Conservation (phyloP, 92 coral and sea anemone species). For the Phymanthus crucifer region DNA sequence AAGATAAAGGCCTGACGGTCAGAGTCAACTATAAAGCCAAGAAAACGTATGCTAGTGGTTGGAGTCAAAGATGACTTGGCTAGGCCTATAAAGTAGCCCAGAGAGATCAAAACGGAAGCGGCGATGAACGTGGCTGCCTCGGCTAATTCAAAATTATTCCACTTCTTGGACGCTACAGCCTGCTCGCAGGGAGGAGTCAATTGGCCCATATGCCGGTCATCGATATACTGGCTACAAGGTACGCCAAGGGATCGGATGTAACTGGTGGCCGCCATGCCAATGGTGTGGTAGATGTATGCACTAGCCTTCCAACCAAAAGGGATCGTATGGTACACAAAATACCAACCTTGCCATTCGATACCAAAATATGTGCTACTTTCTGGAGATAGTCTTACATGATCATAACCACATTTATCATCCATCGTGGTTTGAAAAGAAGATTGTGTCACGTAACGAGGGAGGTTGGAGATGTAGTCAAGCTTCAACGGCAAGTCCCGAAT, state of each 20-base stretch:
- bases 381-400: constrained; percentile 16
- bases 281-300: constrained; percentile 46
- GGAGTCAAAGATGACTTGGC: constrained; percentile 32
- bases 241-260: constrained; percentile 38
- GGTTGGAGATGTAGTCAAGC: constrained; percentile 25
- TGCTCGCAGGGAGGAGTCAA: constrained; percentile 8
- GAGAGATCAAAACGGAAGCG: constrained; percentile 25
- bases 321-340: constrained; percentile 27
- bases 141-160: constrained; percentile 27
- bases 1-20: constrained; percentile 14
- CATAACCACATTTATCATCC: constrained; percentile 43
- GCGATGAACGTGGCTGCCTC: constrained; percentile 39
- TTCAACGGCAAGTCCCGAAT: constrained; percentile 28
- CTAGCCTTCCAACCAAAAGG: constrained; percentile 56
- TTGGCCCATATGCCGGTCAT: constrained; percentile 57
- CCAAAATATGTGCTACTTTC: constrained; percentile 18
- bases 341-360: constrained; percentile 41
- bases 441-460: constrained; percentile 16
- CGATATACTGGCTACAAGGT: constrained; percentile 51
- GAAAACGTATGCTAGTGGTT: neutral
- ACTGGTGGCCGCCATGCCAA: constrained; percentile 44
- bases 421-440: constrained; percentile 11
- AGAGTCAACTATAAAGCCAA: constrained; percentile 46
- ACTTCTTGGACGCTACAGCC: neutral
- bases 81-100: constrained; percentile 41